These are phyloP conservation scores for Sphaerodactylus townsendi DNA, from an alignment of 2,113 vertebrate genomes.

Conservation along the genomic window DNA sequence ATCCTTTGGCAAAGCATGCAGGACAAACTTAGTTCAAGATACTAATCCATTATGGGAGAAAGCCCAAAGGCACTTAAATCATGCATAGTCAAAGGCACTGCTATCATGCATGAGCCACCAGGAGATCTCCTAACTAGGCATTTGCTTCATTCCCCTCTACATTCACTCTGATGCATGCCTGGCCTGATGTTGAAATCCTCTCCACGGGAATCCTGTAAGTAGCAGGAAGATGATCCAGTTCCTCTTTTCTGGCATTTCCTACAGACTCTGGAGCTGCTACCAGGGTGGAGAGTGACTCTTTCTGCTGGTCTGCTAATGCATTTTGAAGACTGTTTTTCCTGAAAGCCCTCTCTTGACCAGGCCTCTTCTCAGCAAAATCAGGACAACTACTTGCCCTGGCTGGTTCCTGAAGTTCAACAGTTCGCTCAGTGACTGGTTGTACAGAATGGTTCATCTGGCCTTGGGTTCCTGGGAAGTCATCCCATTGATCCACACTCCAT, in stretches of 20 bases:
- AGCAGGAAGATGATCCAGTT: slow-evolving; percentile 38
- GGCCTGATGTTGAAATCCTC: slow-evolving; percentile 91
- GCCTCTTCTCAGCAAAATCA: slow-evolving; percentile 61
- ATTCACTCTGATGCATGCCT: slow-evolving; percentile 82
- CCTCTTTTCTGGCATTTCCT: slow-evolving; percentile 55
- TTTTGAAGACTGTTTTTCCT: slow-evolving; percentile 5
- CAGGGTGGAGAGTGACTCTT: slow-evolving; percentile 70
- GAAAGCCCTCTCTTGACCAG: slow-evolving; percentile 58
- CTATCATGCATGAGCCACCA: slow-evolving; percentile 15
- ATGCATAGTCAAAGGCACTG: slow-evolving; percentile 41
- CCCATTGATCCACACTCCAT: slow-evolving; percentile 71
- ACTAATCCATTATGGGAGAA: neutral
- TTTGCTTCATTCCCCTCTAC: slow-evolving; percentile 6
- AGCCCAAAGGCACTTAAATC: slow-evolving; percentile 26
- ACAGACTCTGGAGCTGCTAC: slow-evolving; percentile 64
- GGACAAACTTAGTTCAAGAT: slow-evolving; percentile 43
- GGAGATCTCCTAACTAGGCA: slow-evolving; percentile 30
- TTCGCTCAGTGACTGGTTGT: slow-evolving; percentile 14
- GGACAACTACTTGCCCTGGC: neutral
- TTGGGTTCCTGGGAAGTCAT: slow-evolving; percentile 77
- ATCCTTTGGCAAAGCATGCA: slow-evolving; percentile 49
- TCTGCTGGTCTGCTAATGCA: slow-evolving; percentile 66
- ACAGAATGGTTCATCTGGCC: neutral
- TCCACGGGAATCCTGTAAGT: slow-evolving; percentile 69
- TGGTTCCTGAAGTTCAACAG: slow-evolving; percentile 3